Evolutionary conservation across 2,888 invertebrate genomes (phyloP).

Genomic region (Tetramorium bicarinatum): DNA sequence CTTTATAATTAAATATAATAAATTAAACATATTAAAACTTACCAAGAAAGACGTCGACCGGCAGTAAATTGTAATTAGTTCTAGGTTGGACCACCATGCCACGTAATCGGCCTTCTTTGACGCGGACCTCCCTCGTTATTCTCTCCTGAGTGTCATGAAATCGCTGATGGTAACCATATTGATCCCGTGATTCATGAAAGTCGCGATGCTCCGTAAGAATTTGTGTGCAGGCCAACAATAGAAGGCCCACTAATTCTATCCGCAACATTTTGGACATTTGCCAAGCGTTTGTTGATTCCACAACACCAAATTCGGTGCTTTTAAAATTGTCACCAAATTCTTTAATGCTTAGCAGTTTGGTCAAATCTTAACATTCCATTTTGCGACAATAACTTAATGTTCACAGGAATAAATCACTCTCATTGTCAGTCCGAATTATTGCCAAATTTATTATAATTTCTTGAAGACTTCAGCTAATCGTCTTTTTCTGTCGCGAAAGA

Average conservation of each 20-base stretch:
- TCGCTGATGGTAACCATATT: constrained; percentile 75
- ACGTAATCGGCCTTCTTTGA: constrained; percentile 90
- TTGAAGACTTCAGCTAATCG: neutral
- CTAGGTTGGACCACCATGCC: constrained; percentile 90
- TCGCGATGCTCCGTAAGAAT: constrained; percentile 83
- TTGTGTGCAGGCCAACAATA: constrained; percentile 82
- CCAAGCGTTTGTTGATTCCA: constrained; percentile 4
- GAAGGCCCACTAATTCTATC: constrained; percentile 80
- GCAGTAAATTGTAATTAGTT: constrained; percentile 88
- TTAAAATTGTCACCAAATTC: neutral
- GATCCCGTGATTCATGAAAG: constrained; percentile 75
- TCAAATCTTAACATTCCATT: neutral
- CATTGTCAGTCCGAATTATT: neutral
- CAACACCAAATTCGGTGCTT: neutral
- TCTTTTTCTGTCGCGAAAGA: neutral
- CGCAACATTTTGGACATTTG: constrained; percentile 81
- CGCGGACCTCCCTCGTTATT: constrained; percentile 88
- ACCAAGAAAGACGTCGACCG: constrained; percentile 92
- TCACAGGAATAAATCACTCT: neutral
- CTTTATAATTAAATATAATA: too few species aligned
- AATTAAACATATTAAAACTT: constrained; percentile 58
- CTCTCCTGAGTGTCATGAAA: constrained; percentile 82
- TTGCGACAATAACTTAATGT: too few species aligned
- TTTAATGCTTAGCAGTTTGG: neutral
- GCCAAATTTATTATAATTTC: neutral